Percentiles rank a stretch among this genome's conserved stretches.
These are phyloP conservation scores for Parnassius smintheus DNA, from an alignment of 2,888 invertebrate genomes.

Conservation along the genomic window DNA sequence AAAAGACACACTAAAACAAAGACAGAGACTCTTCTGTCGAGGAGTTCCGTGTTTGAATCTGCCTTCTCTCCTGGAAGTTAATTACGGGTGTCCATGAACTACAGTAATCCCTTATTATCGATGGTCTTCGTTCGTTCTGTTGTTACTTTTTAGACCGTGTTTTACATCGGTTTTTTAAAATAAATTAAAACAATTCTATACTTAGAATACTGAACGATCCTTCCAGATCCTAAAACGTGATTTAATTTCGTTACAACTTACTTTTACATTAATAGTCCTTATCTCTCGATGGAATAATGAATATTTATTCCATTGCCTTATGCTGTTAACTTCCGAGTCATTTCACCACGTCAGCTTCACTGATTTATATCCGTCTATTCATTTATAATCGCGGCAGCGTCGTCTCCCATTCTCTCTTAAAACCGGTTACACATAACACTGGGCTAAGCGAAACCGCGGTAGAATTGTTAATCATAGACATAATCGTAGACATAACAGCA, in stretches of 20 bases:
- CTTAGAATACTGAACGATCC: no score
- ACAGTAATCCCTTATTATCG: no score
- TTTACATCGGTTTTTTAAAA: no score
- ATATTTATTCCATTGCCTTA: constrained; percentile 2
- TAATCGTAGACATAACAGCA: constrained; percentile 26
- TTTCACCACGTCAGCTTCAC: background rate
- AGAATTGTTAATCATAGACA: constrained; percentile 30
- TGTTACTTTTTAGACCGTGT: no score
- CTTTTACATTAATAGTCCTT: constrained; percentile 1
- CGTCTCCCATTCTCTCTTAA: constrained; percentile 7
- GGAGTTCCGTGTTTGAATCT: no score
- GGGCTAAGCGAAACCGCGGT: constrained; percentile 1
- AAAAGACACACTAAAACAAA: no score
- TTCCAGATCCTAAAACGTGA: background rate
- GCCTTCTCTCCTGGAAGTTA: no score
- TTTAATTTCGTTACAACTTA: background rate
- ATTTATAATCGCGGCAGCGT: background rate
- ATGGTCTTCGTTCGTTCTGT: no score
- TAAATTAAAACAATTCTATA: no score
- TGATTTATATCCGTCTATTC: constrained; percentile 3
- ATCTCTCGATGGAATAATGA: background rate
- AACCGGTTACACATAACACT: constrained; percentile 1
- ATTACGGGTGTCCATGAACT: no score
- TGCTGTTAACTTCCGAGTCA: constrained; percentile 1
- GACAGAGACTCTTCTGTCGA: no score